Evolutionary conservation across 1,140 invertebrate genomes (phyloP), one percentile per base, ranked within the genome.

Genomic region (silkworm (Bombyx mori)): DNA sequence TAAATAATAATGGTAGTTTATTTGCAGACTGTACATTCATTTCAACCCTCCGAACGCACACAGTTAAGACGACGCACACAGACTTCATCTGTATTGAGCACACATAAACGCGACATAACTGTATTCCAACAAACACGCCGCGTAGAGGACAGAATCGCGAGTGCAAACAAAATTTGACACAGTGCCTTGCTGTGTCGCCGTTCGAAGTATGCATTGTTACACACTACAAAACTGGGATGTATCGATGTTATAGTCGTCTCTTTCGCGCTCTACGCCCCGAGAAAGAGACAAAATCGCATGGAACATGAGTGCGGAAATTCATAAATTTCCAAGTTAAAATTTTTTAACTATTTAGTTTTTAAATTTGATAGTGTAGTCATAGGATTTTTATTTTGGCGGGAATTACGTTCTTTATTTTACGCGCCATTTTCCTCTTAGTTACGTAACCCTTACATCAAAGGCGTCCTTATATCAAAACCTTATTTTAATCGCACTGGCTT

Each of bases 1-100:
- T 51, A 51, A 51, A 51, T 18, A 18, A 51, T 22, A 18, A 4
- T 12, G 8, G 26, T 22, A 51, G 26, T 65, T 73, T 54, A 61
- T 73, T 68, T 77, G 70, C 71, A 18, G 18, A 68, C 81, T 26
- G 8, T 84, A 79, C 73, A 46, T 45, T 61, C 54, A 73, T 69
- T 76, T 73, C 76, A 75, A 76, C 79, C 81, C 77, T 80, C 74
- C 65, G 61, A 61, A 74, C 77, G 22, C 69, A 69, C 68, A 73
- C 69, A 58, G 10, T 10, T 6, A 26, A 9, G 8, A 4, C 18
- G 44, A 26, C 10, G 26, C 53, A 54, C 51, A 48, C 47, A 42
- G 9, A 10, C 51, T 10, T 10, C 51, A 52, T 52, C 26, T 42
- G 8, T 42, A 52, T 42, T 7, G 2, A 22, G 26, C 45, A 60